Percentiles rank a stretch among this genome's conserved stretches.
Conservation (phyloP, 1,140 invertebrate species). For the Drosophila novamexicana region DNA sequence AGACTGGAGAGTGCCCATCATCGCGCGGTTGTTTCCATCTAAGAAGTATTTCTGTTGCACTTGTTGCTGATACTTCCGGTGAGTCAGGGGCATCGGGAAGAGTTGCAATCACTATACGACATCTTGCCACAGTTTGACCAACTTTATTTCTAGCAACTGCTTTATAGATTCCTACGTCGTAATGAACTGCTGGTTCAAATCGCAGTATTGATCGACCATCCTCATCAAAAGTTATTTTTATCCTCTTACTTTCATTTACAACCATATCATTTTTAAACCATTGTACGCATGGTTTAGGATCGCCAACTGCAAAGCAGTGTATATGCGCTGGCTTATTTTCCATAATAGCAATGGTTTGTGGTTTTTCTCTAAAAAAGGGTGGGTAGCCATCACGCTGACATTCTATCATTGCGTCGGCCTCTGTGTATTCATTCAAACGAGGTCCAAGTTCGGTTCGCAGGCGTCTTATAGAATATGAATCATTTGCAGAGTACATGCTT, state of each 20-base stretch:
- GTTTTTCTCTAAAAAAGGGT: conserved; percentile 93
- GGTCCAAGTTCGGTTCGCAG: conserved; percentile 92
- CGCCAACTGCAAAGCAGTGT: conserved; percentile 94
- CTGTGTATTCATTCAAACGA: conserved; percentile 91
- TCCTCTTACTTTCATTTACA: conserved; percentile 90
- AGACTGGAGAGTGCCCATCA: conserved; percentile 92
- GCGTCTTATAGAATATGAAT: conserved; percentile 89
- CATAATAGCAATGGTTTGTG: conserved; percentile 90
- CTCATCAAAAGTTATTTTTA: conserved; percentile 90
- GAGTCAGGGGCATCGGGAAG: conserved; percentile 93
- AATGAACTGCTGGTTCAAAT: conserved; percentile 90
- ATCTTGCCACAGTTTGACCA: conserved; percentile 90
- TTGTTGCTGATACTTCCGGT: conserved; percentile 92
- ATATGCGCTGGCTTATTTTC: conserved; percentile 92
- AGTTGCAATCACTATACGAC: conserved; percentile 90
- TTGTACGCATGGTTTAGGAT: conserved; percentile 95
- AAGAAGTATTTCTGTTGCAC: conserved; percentile 94
- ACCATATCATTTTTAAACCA: conserved; percentile 98
- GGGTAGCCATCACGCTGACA: conserved; percentile 91
- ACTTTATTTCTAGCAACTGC: conserved; percentile 95
- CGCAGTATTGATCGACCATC: conserved; percentile 91
- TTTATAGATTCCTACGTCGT: conserved; percentile 97
- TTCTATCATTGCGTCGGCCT: conserved; percentile 93
- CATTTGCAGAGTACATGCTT: conserved; percentile 90
- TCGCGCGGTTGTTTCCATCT: conserved; percentile 94